Base-by-base conservation (phyloP, 2,113 vertebrate species). In the Ceuthmochares aereus region DNA sequence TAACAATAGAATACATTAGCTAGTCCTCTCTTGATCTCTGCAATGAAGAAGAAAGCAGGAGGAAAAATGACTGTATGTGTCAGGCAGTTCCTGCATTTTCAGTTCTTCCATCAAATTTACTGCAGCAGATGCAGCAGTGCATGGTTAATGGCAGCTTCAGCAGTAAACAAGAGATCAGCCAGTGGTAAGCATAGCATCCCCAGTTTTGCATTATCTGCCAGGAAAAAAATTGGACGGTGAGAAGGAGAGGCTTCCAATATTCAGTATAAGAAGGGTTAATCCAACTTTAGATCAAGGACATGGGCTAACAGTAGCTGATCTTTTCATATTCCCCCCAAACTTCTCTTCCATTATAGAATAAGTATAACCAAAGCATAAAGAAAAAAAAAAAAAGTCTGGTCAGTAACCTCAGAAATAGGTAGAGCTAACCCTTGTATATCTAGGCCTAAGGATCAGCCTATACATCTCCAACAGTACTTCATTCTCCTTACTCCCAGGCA, bases 1-100 rank as follows among this genome's bases (percentile, higher is more conserved):
- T 90, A 75, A 84, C 70, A 96, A 77, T 11, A 82, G 70, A 92
- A 94, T 90, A 72, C n/a, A 81, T 95, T 76, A 93, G 47, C 58
- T 90, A 84, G 76, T 68, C 22, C 23, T 68, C 83, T 66, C 75
- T 88, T 90, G 60, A 59, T 89, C 64, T 68, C 60, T 4, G 2
- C n/a, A 78, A 49, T 37, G 60, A 94, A 68, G 72, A 91, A 85
- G 25, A 55, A 94, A 93, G 29, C 25, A 73, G 59, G 16, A 8
- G 15, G 73, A 74, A 91, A 86, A 20, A 43, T 23, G 30, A 89
- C 47, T 58, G 5, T 14, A 12, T 67, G 5, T 47, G 19, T 59
- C 10, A 2, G 40, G 19, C 36, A 77, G 10, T 56, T 93, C 16
- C 42, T 63, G 15, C 5, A 34, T 73, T 76, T 91, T 90, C 4